Base-by-base conservation (phyloP, 2,888 invertebrate species). In the Cantharis lateralis region DNA sequence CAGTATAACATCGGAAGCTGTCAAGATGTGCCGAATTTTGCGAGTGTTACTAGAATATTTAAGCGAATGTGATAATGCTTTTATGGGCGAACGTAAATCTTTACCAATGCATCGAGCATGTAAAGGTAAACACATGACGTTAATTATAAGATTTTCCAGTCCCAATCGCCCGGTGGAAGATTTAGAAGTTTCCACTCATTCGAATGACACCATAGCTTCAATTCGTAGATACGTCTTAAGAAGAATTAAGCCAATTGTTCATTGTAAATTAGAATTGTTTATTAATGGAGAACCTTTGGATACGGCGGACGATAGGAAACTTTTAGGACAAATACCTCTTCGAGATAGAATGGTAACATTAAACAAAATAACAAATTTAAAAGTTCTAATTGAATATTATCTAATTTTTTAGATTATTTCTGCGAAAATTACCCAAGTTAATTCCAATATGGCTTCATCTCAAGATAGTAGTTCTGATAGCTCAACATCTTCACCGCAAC, bases 391-490 rank as follows among this genome's bases (percentile, higher is more conserved):
- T 48, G n/a, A 48, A 2, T 9, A 7, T 26, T 20, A 15, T 32
- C 32, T 16, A 24, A 18, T 72, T 66, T 77, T 84, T 28, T 85
- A 93, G 93, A 86, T 93, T 77, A 89, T 96, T 80, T 94, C 94
- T 63, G 95, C 94, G 1, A 96, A 96, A 88, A 88, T 95, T 71
- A 93, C 93, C 79, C 95, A 94, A 84, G 91, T 93, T 62, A 93
- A 92, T 84, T 90, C 92, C 15, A 93, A 93, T 76, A 89, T 93
- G 86, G 92, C 93, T 18, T 95, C 95, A 83, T 95, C 95, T 76
- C 96, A 96, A 73, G 98, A 98, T 86, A 96, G 97, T 71, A 97
- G 96, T 85, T 97, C 97, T 75, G 98, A 98, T 87, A 97, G 97
- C 82, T 97, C 97, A 75, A 95, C 96, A 2, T 96, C 96, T 2